These are phyloP conservation scores for Drosophila baimaii DNA, from an alignment of 1,140 invertebrate species.

Conservation along the genomic window DNA sequence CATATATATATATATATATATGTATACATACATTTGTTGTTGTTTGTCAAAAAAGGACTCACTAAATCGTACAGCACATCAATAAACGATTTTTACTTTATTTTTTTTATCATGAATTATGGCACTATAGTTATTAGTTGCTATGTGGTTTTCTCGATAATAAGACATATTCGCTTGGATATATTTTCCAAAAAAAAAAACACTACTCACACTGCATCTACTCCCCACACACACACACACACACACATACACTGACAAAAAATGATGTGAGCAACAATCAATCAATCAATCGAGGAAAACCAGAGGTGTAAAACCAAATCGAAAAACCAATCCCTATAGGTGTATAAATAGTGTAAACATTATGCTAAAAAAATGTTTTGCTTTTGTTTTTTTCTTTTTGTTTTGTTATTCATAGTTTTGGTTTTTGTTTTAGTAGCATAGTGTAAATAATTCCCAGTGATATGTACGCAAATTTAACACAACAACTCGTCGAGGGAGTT, in stretches of 20 bases:
- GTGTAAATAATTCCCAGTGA: slow-evolving; percentile 77
- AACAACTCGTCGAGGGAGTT: slow-evolving; percentile 61
- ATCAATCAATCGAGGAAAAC: slow-evolving; percentile 45
- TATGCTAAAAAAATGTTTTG: slow-evolving; percentile 41
- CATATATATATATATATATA: slow-evolving; percentile 36
- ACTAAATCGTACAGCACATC: slow-evolving; percentile 55
- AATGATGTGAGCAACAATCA: slow-evolving; percentile 51
- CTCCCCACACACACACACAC: slow-evolving; percentile 13
- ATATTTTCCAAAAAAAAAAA: slow-evolving; percentile 35
- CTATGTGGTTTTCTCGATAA: slow-evolving; percentile 39
- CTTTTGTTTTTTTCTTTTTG: neutral
- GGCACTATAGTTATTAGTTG: slow-evolving; percentile 66
- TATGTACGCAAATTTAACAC: slow-evolving; percentile 76
- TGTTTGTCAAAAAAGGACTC: slow-evolving; percentile 58
- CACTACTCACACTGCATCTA: slow-evolving; percentile 35
- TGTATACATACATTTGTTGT: slow-evolving; percentile 22
- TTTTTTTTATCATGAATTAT: slow-evolving; percentile 46
- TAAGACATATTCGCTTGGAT: slow-evolving; percentile 40
- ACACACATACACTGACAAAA: slow-evolving; percentile 32
- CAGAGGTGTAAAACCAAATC: slow-evolving; percentile 46
- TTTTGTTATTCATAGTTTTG: neutral
- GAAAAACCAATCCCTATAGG: slow-evolving; percentile 54
- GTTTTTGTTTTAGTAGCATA: slow-evolving; percentile 33
- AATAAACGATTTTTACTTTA: slow-evolving; percentile 51
- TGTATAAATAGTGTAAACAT: slow-evolving; percentile 54